phyloP scores from a whole-genome alignment of 2,888 invertebrate genomes.

The Lasioglossum oenotherae region DNA sequence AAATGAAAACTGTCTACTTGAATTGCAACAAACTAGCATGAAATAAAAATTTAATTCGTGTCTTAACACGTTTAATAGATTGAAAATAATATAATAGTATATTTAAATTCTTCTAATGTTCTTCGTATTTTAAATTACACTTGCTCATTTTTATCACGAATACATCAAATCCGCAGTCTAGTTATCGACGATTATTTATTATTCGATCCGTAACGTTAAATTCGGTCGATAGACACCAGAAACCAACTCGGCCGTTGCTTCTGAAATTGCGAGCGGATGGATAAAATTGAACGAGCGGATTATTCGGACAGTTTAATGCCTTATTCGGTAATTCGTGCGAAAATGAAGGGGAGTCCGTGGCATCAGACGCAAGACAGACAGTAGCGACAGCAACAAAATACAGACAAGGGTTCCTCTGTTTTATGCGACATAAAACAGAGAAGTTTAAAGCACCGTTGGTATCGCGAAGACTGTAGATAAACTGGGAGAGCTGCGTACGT shows the following conservation, averaged over 20 bases:
- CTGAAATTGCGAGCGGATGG: not conserved
- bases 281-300: not conserved
- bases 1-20: too few relatives aligned
- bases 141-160: too few relatives aligned
- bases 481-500: not conserved
- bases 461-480: not conserved
- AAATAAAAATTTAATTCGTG: too few relatives aligned
- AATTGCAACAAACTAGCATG: too few relatives aligned
- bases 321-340: too few relatives aligned
- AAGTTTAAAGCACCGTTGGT: not conserved
- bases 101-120: too few relatives aligned
- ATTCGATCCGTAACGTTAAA: not conserved
- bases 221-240: not conserved
- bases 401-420: not conserved
- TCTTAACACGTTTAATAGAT: too few relatives aligned
- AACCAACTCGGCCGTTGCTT: not conserved
- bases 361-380: conserved; percentile 11
- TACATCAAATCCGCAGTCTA: too few relatives aligned
- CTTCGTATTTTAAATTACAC: too few relatives aligned
- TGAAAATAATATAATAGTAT: too few relatives aligned
- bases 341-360: not conserved
- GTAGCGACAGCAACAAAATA: conserved; percentile 37
- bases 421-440: not conserved
- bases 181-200: too few relatives aligned
- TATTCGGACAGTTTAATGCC: too few relatives aligned